These are phyloP conservation scores for Aspidapion aeneum DNA, from an alignment of 2,888 invertebrate genomes.

Conservation along the genomic window DNA sequence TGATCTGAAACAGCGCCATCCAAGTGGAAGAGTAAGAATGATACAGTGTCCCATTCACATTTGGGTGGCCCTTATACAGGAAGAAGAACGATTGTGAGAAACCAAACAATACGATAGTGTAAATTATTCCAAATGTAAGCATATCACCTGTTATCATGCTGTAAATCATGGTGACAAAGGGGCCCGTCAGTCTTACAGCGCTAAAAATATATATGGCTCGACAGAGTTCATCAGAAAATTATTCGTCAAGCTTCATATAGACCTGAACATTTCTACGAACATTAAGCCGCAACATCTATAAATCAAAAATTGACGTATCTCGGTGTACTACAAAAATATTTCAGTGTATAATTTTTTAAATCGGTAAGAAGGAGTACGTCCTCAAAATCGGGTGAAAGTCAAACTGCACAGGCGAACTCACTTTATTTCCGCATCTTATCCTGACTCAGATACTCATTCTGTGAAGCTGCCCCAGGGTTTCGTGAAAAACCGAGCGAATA, in stretches of 20 bases:
- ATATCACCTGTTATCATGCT: conserved; percentile 99
- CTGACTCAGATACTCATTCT: too few species aligned
- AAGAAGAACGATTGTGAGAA: conserved; percentile 96
- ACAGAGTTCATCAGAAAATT: conserved; percentile 8
- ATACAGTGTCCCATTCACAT: conserved; percentile 76
- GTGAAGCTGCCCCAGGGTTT: too few species aligned
- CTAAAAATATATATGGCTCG: conserved; percentile 54
- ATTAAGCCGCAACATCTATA: too few species aligned
- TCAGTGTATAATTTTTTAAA: too few species aligned
- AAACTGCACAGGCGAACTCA: too few species aligned
- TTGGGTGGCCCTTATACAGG: conserved; percentile 87
- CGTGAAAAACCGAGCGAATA: too few species aligned
- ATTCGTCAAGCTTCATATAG: not conserved
- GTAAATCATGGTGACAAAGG: conserved; percentile 99
- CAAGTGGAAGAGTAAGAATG: conserved; percentile 87
- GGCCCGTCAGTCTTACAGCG: conserved; percentile 91
- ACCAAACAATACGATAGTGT: conserved; percentile 88
- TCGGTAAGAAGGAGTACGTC: too few species aligned
- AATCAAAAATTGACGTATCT: too few species aligned
- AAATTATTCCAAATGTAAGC: conserved; percentile 97
- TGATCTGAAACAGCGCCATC: conserved; percentile 98
- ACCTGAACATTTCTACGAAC: too few species aligned
- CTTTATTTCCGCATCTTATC: too few species aligned
- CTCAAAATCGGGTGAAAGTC: too few species aligned
- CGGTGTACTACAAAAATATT: too few species aligned